Base-by-base conservation (phyloP, 2,888 invertebrate species). In the Hermaeophaga mercurialis region DNA sequence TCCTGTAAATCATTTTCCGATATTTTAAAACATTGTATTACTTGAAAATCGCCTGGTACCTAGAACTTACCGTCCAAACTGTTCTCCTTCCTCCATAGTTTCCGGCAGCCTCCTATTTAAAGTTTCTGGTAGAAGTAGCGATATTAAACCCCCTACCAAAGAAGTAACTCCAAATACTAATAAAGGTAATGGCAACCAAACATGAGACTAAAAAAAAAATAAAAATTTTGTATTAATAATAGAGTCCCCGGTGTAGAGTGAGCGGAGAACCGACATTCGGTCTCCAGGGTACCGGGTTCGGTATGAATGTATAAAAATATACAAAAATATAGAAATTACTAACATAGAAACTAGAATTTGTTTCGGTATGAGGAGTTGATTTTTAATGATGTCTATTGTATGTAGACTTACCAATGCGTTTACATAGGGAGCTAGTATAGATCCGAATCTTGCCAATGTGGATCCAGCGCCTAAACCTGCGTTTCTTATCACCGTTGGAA, bases 401-500 rank as follows among this genome's bases (percentile, higher is more conserved):
- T 6, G n/a, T 19, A 7, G 31, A 45, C 38, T 41, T 76, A 84
- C 84, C 75, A 84, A 70, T 56, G 81, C 75, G 67, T 84, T 84
- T 49, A 85, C 79, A 61, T 83, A 82, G 7, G 85, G 85, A 3
- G 85, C 85, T 17, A 85, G 73, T 34, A 86, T 83, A 28, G 85
- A 85, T 9, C 86, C 86, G 38, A 85, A 74, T 58, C 85, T 75
- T 6, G 85, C 85, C 63, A 82, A 82, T 55, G 84, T 85, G 2
- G 85, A 86, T 45, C 84, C 81, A 6, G 85, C 83, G 7, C 86
- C 86, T 34, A 86, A 75, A 19, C 84, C 85, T 31, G 84, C 84
- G 66, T 85, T 86, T 61, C 86, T 75, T 34, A 89, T 85, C 11
- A 87, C 87, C 5, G 89, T 89, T 11, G 89, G 89, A 68, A 88